Evolutionary conservation across 2,113 vertebrate genomes (phyloP).

Genomic region (Sitta europaea): DNA sequence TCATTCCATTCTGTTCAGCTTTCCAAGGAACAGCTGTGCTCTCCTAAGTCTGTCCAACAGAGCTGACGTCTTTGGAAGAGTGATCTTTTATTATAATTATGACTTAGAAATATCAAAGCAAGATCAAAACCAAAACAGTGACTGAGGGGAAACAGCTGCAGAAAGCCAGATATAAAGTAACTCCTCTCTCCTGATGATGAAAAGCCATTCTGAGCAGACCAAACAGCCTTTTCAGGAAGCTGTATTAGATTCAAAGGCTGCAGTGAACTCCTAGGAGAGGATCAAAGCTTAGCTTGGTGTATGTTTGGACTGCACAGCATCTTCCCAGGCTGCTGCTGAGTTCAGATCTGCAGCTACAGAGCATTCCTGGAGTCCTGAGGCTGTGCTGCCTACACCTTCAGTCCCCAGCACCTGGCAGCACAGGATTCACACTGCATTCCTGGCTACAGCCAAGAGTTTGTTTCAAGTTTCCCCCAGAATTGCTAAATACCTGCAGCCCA

Average conservation of each 20-base stretch:
- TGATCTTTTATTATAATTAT: background rate
- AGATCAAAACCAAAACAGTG: background rate
- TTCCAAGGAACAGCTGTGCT: background rate
- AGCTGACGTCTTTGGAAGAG: background rate
- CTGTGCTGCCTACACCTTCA: background rate
- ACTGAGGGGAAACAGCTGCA: background rate
- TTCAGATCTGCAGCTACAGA: background rate
- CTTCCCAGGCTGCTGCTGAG: background rate
- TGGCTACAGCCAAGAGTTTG: background rate
- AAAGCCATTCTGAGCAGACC: background rate
- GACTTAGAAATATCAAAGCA: background rate
- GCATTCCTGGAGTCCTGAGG: background rate
- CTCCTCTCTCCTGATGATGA: background rate
- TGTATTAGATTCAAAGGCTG: background rate
- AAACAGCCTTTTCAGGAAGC: background rate
- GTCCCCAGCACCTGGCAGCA: background rate
- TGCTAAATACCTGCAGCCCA: background rate
- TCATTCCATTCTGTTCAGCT: background rate
- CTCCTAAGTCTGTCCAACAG: background rate
- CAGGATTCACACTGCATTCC: background rate
- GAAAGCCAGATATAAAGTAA: background rate
- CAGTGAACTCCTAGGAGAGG: background rate
- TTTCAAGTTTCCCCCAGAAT: background rate
- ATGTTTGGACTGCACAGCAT: background rate
- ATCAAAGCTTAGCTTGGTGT: background rate